phyloP scores from a whole-genome alignment of 2,888 invertebrate genomes.

The Brenthis ino region DNA sequence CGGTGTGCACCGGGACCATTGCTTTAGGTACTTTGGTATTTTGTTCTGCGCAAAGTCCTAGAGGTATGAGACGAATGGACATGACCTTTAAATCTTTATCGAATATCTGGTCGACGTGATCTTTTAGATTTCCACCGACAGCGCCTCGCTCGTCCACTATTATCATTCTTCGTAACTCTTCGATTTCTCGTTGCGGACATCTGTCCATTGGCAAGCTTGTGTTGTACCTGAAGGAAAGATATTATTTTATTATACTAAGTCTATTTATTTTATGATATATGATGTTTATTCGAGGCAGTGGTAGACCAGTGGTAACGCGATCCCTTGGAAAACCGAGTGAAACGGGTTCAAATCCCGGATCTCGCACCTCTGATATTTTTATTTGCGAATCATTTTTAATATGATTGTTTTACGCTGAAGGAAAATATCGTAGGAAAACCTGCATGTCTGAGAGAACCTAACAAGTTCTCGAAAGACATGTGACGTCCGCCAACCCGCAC shows the following conservation, averaged over 20 bases:
- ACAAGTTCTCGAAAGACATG: too few relatives aligned
- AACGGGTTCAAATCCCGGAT: too few relatives aligned
- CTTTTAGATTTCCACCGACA: slow-evolving; percentile 63
- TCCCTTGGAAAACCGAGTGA: too few relatives aligned
- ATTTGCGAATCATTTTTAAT: too few relatives aligned
- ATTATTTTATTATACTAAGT: not conserved
- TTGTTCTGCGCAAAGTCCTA: slow-evolving; percentile 82
- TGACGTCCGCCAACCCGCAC: too few relatives aligned
- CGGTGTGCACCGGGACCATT: slow-evolving; percentile 49
- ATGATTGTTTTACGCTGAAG: too few relatives aligned
- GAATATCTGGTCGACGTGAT: slow-evolving; percentile 85
- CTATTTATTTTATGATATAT: not conserved
- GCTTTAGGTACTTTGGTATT: slow-evolving; percentile 65
- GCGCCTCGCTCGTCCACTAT: slow-evolving; percentile 83
- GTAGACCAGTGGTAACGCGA: too few relatives aligned
- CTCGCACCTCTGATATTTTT: too few relatives aligned
- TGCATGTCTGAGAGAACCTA: too few relatives aligned
- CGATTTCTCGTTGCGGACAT: slow-evolving; percentile 91
- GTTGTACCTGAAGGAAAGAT: slow-evolving; percentile 83
- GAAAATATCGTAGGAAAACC: too few relatives aligned
- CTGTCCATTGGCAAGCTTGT: slow-evolving; percentile 86
- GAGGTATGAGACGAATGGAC: slow-evolving; percentile 83
- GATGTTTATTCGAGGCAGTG: not conserved
- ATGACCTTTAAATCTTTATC: slow-evolving; percentile 87
- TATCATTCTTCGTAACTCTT: slow-evolving; percentile 86